Conservation (phyloP, 2,797 vertebrate species). For the Falco concolor region DNA sequence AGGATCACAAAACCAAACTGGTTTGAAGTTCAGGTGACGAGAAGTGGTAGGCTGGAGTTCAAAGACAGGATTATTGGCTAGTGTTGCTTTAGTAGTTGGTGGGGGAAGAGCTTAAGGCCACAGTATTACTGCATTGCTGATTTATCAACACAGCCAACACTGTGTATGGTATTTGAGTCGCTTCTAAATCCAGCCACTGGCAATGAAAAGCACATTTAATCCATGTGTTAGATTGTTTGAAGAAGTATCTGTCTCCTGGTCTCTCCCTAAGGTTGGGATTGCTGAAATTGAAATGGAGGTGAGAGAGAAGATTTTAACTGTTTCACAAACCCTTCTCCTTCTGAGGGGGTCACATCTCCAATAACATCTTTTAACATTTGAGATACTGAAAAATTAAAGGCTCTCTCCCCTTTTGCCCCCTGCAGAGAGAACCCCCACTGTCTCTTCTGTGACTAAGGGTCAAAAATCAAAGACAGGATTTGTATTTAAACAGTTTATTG, state of each 20-base stretch:
- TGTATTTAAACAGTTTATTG: conserved; percentile 35
- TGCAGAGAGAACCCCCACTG: neutral
- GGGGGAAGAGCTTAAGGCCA: conserved; percentile 31
- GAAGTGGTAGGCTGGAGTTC: conserved; percentile 21
- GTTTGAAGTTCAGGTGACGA: conserved; percentile 39
- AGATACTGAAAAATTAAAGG: neutral
- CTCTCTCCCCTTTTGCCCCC: neutral
- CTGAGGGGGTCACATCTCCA: neutral
- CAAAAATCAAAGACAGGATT: conserved; percentile 20
- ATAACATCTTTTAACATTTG: neutral
- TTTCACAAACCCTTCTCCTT: neutral
- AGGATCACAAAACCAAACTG: conserved; percentile 22
- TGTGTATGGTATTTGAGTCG: conserved; percentile 37
- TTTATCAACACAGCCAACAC: conserved; percentile 37
- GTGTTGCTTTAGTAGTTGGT: neutral
- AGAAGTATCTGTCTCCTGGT: conserved; percentile 31
- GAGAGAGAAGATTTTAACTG: neutral
- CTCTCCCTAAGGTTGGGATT: neutral
- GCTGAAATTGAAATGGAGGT: conserved; percentile 17
- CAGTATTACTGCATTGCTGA: conserved; percentile 10
- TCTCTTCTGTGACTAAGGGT: neutral
- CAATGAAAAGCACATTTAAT: conserved; percentile 38
- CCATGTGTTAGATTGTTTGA: conserved; percentile 51
- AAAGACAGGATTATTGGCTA: conserved; percentile 41
- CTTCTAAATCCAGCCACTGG: conserved; percentile 49